A percentile compares a stretch with the other conserved stretches of the same genome.
Conservation (phyloP, 2,888 invertebrate species). For the Cacoxenus indagator region DNA sequence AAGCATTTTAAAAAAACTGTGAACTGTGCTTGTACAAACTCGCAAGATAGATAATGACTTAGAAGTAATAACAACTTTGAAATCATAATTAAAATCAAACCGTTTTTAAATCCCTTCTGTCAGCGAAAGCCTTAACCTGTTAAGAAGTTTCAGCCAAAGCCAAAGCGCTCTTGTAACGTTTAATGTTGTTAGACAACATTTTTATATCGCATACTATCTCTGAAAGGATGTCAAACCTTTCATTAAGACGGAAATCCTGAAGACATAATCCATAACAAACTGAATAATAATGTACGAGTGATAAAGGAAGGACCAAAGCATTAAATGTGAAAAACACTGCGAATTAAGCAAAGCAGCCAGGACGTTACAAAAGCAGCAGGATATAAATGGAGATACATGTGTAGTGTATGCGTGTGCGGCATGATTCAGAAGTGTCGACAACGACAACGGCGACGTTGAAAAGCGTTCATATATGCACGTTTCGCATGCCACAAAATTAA, state of each 20-base stretch:
- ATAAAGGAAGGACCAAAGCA: background rate
- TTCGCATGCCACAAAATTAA: conserved; percentile 60
- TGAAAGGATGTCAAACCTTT: background rate
- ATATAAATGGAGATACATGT: background rate
- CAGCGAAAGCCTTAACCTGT: too few relatives aligned
- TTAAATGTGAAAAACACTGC: conserved; percentile 15
- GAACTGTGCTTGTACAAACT: too few relatives aligned
- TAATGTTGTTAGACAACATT: too few relatives aligned
- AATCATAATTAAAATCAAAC: too few relatives aligned
- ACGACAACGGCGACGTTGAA: conserved; percentile 36
- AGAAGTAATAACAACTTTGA: too few relatives aligned
- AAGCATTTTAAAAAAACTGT: too few relatives aligned
- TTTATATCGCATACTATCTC: background rate
- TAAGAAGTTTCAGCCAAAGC: too few relatives aligned
- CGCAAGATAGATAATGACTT: too few relatives aligned
- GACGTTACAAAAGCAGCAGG: background rate
- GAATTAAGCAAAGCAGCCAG: conserved; percentile 10
- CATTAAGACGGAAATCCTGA: background rate
- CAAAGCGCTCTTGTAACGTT: too few relatives aligned
- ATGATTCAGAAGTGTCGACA: conserved; percentile 57
- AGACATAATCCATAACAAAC: background rate
- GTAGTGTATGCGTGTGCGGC: conserved; percentile 30
- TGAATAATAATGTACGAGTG: background rate
- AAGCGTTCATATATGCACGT: conserved; percentile 44
- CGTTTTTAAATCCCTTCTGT: too few relatives aligned